Evolutionary conservation across 2,797 vertebrate genomes (phyloP), one percentile per base, ranked within the genome.

Genomic region (Pelochelys cantorii): DNA sequence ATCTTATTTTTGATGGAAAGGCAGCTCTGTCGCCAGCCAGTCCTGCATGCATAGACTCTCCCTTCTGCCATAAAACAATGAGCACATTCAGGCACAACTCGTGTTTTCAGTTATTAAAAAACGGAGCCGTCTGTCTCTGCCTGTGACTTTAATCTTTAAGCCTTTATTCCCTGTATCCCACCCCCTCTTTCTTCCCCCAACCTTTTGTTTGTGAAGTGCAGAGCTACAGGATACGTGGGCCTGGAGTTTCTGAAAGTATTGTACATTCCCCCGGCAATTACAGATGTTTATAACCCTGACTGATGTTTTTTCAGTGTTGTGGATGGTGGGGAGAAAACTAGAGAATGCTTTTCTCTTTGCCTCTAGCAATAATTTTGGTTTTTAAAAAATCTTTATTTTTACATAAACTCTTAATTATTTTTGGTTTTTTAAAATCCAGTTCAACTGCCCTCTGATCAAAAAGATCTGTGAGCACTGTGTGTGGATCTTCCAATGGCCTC

Each of bases 41-140:
- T 98, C 98, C 98, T 97, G 98, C 87, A 62, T 94, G 95, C 8
- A 1, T 95, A 94, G 96, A 95, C 97, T 93, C 96, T 97, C 90
- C 96, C 97, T 98, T 96, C 96, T 7, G 2, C 97, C 82, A 87
- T 96, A 87, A 97, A 98, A 98, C 98, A 98, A 98, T 98, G 98
- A 97, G 88, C 97, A 98, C 98, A 98, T 98, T 98, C 98, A 98
- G 97, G 95, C 97, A 96, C 96, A 97, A 96, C 97, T 98, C 97
- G 97, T 98, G 98, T 98, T 98, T 98, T 98, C 98, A 98, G 98
- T 98, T 98, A 98, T 98, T 98, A 98, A 98, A 98, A 98, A 98
- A 97, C 84, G 96, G 98, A 98, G 98, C 98, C 97, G 97, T 97
- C 98, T 98, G 98, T 98, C 98, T 98, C 97, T 97, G 97, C 98